phyloP scores from a whole-genome alignment of 2,113 vertebrate genomes.

The Terrapene triunguis region DNA sequence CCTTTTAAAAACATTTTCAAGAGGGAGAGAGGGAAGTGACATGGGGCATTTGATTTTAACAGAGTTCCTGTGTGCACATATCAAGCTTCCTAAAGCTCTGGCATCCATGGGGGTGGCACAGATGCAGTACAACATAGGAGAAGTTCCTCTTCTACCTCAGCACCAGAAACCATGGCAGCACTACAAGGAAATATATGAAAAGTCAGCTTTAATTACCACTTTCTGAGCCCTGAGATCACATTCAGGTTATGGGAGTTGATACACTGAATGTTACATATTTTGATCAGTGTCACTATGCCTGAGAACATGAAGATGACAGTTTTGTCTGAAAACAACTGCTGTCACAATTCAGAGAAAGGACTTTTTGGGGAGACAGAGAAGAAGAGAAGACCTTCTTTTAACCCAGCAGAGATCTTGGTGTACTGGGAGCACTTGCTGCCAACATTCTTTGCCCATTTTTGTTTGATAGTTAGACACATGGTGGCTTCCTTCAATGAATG shows the following conservation, averaged over 20 bases:
- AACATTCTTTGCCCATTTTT: background rate
- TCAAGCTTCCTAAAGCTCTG: background rate
- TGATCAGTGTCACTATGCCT: background rate
- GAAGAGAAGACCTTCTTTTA: background rate
- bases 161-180: background rate
- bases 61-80: background rate
- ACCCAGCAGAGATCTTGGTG: background rate
- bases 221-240: background rate
- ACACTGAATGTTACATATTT: background rate
- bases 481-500: background rate
- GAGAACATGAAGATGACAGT: background rate
- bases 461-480: background rate
- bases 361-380: background rate
- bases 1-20: background rate
- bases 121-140: background rate
- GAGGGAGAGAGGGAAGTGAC: background rate
- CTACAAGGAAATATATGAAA: background rate
- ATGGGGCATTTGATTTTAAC: background rate
- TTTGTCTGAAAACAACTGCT: background rate
- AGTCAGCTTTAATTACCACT: background rate
- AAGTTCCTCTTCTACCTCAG: background rate
- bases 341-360: background rate
- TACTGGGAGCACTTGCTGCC: accelerated
- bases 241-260: background rate
- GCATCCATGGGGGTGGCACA: background rate